phyloP scores from a whole-genome alignment of 2,113 vertebrate species.

The Hirundichthys speculiger region DNA sequence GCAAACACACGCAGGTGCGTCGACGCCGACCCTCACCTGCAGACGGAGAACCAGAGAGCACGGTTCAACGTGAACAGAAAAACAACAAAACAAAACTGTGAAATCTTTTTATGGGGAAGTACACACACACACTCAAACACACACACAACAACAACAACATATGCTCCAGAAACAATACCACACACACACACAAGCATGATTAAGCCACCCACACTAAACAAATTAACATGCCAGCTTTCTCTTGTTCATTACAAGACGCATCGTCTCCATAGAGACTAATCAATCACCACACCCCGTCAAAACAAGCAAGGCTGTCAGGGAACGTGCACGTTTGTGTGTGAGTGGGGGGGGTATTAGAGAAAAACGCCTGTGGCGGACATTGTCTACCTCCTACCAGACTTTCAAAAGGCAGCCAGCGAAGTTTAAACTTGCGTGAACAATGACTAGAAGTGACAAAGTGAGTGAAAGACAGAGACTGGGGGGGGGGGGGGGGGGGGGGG shows the following conservation, averaged over 20 bases:
- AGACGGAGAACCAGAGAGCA: too few relatives aligned
- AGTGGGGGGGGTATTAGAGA: slow-evolving; percentile 29
- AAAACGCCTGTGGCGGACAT: slow-evolving; percentile 44
- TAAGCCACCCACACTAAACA: slow-evolving; percentile 42
- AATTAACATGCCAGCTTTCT: slow-evolving; percentile 65
- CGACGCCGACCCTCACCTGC: too few relatives aligned
- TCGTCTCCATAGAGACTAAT: slow-evolving; percentile 67
- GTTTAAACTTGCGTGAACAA: slow-evolving; percentile 50
- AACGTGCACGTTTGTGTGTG: slow-evolving; percentile 16
- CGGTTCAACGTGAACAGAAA: too few relatives aligned
- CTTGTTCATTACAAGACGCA: slow-evolving; percentile 68
- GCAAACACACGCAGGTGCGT: too few relatives aligned
- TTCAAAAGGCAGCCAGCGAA: slow-evolving; percentile 44
- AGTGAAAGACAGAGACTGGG: slow-evolving; percentile 8
- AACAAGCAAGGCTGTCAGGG: slow-evolving; percentile 48
- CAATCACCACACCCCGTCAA: slow-evolving; percentile 56
- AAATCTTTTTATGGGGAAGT: background rate
- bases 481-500: too few relatives aligned
- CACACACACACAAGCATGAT: slow-evolving; percentile 8
- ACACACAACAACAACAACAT: too few relatives aligned
- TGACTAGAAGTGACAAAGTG: slow-evolving; percentile 32
- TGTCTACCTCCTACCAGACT: slow-evolving; percentile 31
- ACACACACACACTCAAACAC: too few relatives aligned
- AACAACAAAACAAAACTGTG: background rate
- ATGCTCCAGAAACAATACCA: background rate